phyloP scores from a whole-genome alignment of 2,113 vertebrate species.

The Pedionomus torquatus region DNA sequence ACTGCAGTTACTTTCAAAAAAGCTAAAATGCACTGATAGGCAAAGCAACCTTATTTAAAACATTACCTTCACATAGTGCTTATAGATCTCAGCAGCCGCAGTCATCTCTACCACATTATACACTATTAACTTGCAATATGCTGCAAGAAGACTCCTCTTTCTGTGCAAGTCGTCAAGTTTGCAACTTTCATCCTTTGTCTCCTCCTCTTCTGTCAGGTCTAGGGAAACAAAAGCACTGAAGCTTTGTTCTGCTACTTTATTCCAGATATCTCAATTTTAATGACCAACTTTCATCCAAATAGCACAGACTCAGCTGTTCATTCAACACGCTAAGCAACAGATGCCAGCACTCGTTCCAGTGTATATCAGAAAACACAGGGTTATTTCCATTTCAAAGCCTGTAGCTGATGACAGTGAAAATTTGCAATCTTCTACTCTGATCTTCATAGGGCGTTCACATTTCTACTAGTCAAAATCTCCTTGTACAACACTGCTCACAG shows the following conservation, averaged over 20 bases:
- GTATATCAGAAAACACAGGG: background rate
- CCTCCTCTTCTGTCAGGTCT: conserved; percentile 55
- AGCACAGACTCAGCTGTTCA: background rate
- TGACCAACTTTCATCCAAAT: background rate
- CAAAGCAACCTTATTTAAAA: background rate
- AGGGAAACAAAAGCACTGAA: conserved; percentile 11
- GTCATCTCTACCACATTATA: conserved; percentile 87
- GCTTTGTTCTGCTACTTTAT: background rate
- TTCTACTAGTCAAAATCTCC: background rate
- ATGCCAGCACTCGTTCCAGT: background rate
- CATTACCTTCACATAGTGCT: conserved; percentile 88
- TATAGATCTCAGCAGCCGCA: conserved; percentile 85
- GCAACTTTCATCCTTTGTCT: conserved; percentile 59
- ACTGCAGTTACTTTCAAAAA: background rate
- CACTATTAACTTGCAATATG: conserved; percentile 88
- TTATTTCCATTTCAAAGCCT: conserved; percentile 30
- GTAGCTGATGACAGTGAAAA: background rate
- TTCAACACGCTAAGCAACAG: background rate
- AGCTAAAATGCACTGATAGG: background rate
- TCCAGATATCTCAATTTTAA: conserved; percentile 18
- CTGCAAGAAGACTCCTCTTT: conserved; percentile 83
- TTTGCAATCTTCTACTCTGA: background rate
- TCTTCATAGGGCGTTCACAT: background rate
- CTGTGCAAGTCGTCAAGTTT: conserved; percentile 79
- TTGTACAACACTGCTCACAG: background rate